Evolutionary conservation across 2,113 vertebrate genomes (phyloP).

Genomic region (Gymnarchus niloticus): DNA sequence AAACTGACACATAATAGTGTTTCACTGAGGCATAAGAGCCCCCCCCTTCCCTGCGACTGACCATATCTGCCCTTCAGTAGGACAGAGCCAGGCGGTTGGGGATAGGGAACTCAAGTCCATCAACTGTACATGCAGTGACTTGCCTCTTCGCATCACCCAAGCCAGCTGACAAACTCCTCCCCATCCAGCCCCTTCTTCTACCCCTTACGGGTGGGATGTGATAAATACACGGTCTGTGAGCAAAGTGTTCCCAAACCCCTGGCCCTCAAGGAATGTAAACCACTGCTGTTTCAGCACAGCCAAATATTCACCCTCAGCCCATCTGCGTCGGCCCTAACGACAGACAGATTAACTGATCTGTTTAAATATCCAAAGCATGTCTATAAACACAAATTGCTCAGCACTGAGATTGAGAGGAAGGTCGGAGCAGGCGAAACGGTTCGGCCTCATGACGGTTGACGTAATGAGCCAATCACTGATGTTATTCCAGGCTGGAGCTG

Average conservation of each 20-base stretch:
- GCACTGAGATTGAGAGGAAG: not conserved
- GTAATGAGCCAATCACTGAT: not conserved
- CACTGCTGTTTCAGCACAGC: slow-evolving; percentile 1
- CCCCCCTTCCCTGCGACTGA: not conserved
- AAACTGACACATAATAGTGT: not conserved
- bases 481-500: not conserved
- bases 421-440: no score
- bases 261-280: slow-evolving; percentile 30
- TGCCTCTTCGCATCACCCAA: not conserved
- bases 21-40: not conserved
- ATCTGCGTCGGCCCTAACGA: slow-evolving; percentile 11
- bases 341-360: not conserved
- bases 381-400: not conserved
- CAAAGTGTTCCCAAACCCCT: not conserved
- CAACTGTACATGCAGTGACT: not conserved
- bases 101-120: not conserved
- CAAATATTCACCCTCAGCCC: slow-evolving; percentile 4
- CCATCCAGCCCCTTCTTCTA: not conserved
- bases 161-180: not conserved
- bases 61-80: no score
- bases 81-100: not conserved
- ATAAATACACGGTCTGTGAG: not conserved
- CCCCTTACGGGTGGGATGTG: not conserved
- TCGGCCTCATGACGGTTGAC: not conserved
- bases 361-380: not conserved